These are phyloP conservation scores for Mylabris sibirica DNA, from an alignment of 2,888 invertebrate genomes.

Conservation along the genomic window DNA sequence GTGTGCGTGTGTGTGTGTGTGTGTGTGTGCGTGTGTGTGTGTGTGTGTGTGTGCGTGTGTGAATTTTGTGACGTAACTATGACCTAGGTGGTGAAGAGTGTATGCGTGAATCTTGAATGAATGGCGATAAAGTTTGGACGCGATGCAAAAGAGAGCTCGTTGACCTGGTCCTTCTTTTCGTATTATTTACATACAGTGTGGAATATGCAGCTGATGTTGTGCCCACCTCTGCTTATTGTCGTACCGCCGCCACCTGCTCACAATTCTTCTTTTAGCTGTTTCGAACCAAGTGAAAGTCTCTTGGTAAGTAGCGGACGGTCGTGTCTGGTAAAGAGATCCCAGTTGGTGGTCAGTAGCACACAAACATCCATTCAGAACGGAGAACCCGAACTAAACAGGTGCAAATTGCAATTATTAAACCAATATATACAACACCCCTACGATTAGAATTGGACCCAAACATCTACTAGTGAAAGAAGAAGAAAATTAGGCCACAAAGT, in stretches of 20 bases:
- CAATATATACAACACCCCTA: not conserved
- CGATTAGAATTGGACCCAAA: not conserved
- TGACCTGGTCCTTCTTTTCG: constrained; percentile 36
- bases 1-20: too few species aligned
- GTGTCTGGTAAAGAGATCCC: constrained; percentile 49
- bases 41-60: too few species aligned
- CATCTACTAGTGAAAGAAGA: too few species aligned
- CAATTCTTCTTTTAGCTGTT: constrained; percentile 34
- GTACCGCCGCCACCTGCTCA: constrained; percentile 30
- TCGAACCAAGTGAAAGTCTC: constrained; percentile 48
- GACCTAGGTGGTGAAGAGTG: constrained; percentile 48
- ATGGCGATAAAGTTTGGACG: constrained; percentile 29
- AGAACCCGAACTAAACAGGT: constrained; percentile 49
- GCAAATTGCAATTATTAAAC: constrained; percentile 22
- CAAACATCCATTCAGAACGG: constrained; percentile 54
- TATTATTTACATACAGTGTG: constrained; percentile 12
- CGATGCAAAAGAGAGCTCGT: constrained; percentile 35
- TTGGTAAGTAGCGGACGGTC: constrained; percentile 35
- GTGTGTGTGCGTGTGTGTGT: too few species aligned
- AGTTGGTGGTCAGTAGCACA: constrained; percentile 58
- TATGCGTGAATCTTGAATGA: constrained; percentile 55
- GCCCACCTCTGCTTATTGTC: constrained; percentile 12
- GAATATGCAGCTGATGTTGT: constrained; percentile 31
- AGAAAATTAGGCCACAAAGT: not conserved
- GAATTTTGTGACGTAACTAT: constrained; percentile 44